phyloP scores from a whole-genome alignment of 1,140 invertebrate genomes.

The Aphelinus certus region DNA sequence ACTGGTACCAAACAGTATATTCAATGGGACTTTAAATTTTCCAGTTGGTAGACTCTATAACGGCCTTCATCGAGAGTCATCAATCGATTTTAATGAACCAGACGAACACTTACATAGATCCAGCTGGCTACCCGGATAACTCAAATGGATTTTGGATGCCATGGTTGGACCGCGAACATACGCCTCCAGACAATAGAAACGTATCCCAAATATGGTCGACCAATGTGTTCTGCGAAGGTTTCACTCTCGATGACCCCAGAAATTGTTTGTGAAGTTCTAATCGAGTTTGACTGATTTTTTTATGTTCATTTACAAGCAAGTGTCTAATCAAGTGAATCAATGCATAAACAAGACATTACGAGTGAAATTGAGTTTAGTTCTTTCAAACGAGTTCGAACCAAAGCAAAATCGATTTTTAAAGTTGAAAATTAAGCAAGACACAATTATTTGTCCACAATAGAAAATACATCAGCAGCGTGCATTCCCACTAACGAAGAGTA shows the following conservation, averaged over 20 bases:
- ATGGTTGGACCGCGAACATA: slow-evolving; percentile 19
- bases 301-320: too few species aligned
- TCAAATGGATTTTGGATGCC: slow-evolving; percentile 30
- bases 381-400: too few species aligned
- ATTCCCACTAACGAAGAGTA: too few species aligned
- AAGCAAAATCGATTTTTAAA: too few species aligned
- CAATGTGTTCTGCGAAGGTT: slow-evolving; percentile 21
- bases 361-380: too few species aligned
- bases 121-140: slow-evolving; percentile 23
- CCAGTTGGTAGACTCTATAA: neutral
- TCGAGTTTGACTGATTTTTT: too few species aligned
- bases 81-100: neutral
- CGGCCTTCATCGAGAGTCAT: neutral
- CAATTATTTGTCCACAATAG: too few species aligned
- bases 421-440: too few species aligned
- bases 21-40: neutral
- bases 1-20: too few species aligned
- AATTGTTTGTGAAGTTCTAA: slow-evolving; percentile 11
- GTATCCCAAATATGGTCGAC: neutral
- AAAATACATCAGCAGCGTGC: too few species aligned
- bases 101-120: slow-evolving; percentile 24
- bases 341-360: too few species aligned
- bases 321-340: too few species aligned
- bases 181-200: slow-evolving; percentile 7
- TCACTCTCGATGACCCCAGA: slow-evolving; percentile 10